Evolutionary conservation across 64 coral and sea anemone genomes (phyloP).

Genomic region (Astreopora myriophthalma): DNA sequence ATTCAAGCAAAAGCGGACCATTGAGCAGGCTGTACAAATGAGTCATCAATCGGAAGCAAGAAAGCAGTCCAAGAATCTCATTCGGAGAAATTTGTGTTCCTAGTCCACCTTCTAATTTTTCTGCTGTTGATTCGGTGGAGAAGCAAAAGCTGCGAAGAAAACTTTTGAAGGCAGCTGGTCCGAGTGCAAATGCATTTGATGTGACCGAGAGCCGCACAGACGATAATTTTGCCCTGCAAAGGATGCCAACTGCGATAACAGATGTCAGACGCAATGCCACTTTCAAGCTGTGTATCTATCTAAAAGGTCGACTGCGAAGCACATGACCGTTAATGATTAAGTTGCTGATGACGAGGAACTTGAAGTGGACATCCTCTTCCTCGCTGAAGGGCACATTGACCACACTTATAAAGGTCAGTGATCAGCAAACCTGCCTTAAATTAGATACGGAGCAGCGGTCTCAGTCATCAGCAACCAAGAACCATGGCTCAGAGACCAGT

Average conservation of each 20-base stretch:
- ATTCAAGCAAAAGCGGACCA: conserved; percentile 12
- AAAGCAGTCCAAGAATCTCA: conserved; percentile 48
- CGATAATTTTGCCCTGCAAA: conserved; percentile 3
- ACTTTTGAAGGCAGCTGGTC: too few relatives aligned
- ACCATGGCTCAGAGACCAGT: too few relatives aligned
- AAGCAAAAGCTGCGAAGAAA: too few relatives aligned
- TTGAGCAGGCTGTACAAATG: background rate
- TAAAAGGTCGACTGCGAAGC: background rate
- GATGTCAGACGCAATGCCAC: conserved; percentile 3
- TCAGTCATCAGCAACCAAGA: too few relatives aligned
- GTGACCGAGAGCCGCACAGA: background rate
- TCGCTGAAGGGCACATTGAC: background rate
- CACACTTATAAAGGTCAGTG: background rate
- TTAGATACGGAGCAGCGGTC: too few relatives aligned
- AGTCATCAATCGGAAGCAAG: conserved; percentile 50
- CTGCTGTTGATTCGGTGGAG: background rate
- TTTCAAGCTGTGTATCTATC: conserved; percentile 10
- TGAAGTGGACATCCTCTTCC: conserved; percentile 13
- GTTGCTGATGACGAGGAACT: background rate
- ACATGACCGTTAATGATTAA: background rate
- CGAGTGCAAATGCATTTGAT: background rate
- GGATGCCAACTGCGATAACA: conserved; percentile 21
- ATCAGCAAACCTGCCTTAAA: too few relatives aligned
- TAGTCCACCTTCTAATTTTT: too few relatives aligned
- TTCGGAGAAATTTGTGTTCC: conserved; percentile 62